Conservation (phyloP, 2,888 invertebrate species). For the Tachystola acroxantha region DNA sequence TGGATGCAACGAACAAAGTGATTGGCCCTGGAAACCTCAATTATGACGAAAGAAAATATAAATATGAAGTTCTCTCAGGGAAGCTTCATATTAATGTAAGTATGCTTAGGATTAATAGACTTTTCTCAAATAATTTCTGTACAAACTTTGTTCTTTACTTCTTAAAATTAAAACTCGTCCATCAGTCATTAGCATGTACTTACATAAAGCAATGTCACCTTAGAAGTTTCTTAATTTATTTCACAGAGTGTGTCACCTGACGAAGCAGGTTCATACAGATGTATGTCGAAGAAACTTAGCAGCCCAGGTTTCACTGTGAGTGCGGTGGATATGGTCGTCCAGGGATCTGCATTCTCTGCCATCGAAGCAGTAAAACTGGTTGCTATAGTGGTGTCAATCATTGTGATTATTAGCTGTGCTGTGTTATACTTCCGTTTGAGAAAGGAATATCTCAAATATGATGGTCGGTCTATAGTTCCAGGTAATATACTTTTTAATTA, state of each 20-base stretch:
- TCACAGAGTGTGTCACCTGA: conserved; percentile 78
- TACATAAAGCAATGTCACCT: conserved; percentile 3
- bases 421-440: conserved; percentile 60
- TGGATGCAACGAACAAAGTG: conserved; percentile 68
- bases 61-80: conserved; percentile 83
- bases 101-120: conserved; percentile 39
- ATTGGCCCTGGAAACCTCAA: conserved; percentile 80
- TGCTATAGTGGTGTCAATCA: conserved; percentile 63
- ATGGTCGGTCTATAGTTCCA: conserved; percentile 51
- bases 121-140: conserved; percentile 2
- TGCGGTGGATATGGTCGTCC: conserved; percentile 79
- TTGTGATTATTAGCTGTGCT: conserved; percentile 61
- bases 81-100: conserved; percentile 82
- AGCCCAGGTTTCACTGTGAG: conserved; percentile 72
- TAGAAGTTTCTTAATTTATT: conserved; percentile 11
- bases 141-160: too few species aligned
- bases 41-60: conserved; percentile 80
- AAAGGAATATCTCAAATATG: conserved; percentile 64
- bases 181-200: too few species aligned
- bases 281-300: conserved; percentile 78
- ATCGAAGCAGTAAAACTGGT: conserved; percentile 65
- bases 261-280: conserved; percentile 82
- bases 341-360: conserved; percentile 54
- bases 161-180: too few species aligned
- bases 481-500: conserved; percentile 30